These are phyloP conservation scores for Polia nebulosa DNA, from an alignment of 2,888 invertebrate species.

Conservation along the genomic window DNA sequence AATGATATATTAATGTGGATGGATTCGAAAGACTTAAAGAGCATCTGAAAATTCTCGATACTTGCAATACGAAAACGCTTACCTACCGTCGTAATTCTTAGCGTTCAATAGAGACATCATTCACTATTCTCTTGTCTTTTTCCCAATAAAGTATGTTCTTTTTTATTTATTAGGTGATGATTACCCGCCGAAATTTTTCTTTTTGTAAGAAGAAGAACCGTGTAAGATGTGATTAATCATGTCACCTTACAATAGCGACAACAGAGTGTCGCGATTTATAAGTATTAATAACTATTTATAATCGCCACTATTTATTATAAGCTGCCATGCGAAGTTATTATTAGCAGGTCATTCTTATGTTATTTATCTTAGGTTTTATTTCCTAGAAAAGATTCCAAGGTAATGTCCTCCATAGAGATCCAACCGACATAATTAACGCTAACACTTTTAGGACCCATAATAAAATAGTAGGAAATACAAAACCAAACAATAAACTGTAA, in stretches of 20 bases:
- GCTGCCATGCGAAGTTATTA: conserved; percentile 19
- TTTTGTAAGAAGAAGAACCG: background rate
- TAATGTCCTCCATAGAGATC: background rate
- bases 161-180: too few relatives aligned
- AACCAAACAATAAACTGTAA: background rate
- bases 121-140: background rate
- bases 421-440: too few relatives aligned
- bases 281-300: conserved; percentile 30
- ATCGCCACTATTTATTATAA: conserved; percentile 15
- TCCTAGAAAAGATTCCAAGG: conserved; percentile 11
- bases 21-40: background rate
- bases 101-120: background rate
- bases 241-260: background rate
- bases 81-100: background rate
- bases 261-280: background rate
- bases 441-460: background rate
- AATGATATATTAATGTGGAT: too few relatives aligned
- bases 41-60: background rate
- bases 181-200: too few relatives aligned
- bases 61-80: background rate
- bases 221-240: conserved; percentile 13
- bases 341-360: conserved; percentile 15
- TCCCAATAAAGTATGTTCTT: too few relatives aligned
- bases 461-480: background rate
- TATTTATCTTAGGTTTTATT: conserved; percentile 4